Conservation (phyloP, 1,140 invertebrate genomes). For the Stegodyphus mimosarum region DNA sequence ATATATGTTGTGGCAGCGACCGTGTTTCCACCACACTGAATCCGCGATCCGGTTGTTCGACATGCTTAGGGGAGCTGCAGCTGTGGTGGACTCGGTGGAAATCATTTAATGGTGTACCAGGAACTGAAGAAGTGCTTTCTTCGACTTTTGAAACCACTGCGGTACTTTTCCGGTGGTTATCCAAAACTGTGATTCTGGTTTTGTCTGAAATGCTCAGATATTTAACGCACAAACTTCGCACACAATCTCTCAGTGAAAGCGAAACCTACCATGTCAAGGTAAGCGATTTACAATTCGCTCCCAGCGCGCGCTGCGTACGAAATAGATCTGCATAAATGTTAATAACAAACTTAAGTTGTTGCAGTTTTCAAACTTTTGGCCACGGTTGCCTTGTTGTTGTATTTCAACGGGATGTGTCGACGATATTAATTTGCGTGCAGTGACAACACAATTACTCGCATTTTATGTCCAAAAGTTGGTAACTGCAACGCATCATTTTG, state of each 20-base stretch:
- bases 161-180: slow-evolving; percentile 24
- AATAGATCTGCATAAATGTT: background rate
- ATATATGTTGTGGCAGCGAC: slow-evolving; percentile 6
- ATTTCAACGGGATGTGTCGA: no score
- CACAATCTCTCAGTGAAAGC: slow-evolving; percentile 65
- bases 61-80: background rate
- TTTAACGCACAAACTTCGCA: slow-evolving; percentile 65
- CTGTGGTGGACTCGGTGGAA: slow-evolving; percentile 16
- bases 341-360: no score
- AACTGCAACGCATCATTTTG: no score
- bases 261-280: slow-evolving; percentile 64
- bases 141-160: slow-evolving; percentile 2
- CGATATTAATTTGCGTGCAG: no score
- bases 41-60: background rate
- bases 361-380: no score
- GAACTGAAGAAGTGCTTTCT: slow-evolving; percentile 12
- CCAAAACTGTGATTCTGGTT: slow-evolving; percentile 43
- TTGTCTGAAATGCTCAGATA: slow-evolving; percentile 64
- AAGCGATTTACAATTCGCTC: slow-evolving; percentile 6
- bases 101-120: slow-evolving; percentile 17
- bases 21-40: slow-evolving; percentile 10
- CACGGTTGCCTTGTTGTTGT: no score
- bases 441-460: no score
- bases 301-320: background rate
- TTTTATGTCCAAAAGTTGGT: no score